Evolutionary conservation across 2,797 vertebrate genomes (phyloP).

Genomic region (Leptoclinus maculatus): DNA sequence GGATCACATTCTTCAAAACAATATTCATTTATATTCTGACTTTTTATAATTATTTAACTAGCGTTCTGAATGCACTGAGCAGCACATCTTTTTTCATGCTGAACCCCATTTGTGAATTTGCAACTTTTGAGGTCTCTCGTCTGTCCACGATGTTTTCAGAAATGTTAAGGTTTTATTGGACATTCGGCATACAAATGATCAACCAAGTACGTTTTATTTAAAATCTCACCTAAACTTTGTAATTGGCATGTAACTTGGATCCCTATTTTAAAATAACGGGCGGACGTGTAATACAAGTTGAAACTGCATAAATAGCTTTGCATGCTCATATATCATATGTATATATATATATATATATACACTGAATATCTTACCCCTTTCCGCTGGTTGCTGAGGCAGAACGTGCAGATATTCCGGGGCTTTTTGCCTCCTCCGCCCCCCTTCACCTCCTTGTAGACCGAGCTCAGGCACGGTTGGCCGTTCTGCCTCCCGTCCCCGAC

Average conservation of each 20-base stretch:
- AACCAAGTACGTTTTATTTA: neutral
- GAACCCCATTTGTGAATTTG: neutral
- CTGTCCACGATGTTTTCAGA: neutral
- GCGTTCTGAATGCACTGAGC: neutral
- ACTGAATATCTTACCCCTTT: conserved; percentile 85
- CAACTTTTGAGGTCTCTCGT: neutral
- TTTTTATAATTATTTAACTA: neutral
- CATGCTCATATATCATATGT: neutral
- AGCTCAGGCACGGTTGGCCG: conserved; percentile 88
- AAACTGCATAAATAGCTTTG: neutral
- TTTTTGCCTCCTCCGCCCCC: conserved; percentile 79
- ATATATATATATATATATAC: neutral
- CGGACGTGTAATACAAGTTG: neutral
- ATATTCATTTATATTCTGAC: neutral
- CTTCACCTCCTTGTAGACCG: conserved; percentile 79
- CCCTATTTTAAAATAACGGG: neutral
- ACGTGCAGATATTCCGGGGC: conserved; percentile 92
- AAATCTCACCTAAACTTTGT: neutral
- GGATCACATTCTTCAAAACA: neutral
- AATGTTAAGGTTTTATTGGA: neutral
- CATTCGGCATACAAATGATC: neutral
- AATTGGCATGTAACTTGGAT: neutral
- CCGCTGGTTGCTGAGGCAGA: conserved; percentile 93
- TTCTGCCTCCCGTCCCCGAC: conserved; percentile 87
- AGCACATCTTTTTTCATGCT: neutral